phyloP scores from a whole-genome alignment of 2,797 vertebrate species.

The Sebastes variabilis region DNA sequence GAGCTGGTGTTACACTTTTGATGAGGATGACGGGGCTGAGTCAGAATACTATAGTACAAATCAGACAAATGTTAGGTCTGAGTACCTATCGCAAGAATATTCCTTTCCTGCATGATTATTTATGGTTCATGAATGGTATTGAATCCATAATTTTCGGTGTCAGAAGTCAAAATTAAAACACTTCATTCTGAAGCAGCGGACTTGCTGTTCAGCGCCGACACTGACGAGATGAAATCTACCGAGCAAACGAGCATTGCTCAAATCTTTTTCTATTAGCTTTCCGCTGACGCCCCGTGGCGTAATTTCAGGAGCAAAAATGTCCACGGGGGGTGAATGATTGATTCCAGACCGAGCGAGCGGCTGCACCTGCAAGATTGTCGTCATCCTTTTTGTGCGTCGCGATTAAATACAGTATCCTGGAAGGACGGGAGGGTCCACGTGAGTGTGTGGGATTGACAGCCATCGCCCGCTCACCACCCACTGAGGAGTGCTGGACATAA shows the following conservation, averaged over 20 bases:
- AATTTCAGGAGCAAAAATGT: conserved; percentile 19
- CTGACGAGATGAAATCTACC: background rate
- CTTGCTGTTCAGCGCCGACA: background rate
- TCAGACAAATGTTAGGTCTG: background rate
- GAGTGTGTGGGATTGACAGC: conserved; percentile 16
- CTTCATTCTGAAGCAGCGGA: background rate
- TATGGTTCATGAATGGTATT: background rate
- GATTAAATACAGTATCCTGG: conserved; percentile 5
- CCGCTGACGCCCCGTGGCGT: background rate
- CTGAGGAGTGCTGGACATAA: conserved; percentile 3
- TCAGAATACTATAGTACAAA: conserved; percentile 19
- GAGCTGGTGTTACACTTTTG: conserved; percentile 30
- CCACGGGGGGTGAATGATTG: conserved; percentile 12
- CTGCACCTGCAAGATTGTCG: conserved; percentile 23
- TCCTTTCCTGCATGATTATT: background rate
- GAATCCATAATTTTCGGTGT: background rate
- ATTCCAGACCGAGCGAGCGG: conserved; percentile 9
- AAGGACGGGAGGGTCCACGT: conserved; percentile 27
- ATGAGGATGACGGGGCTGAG: conserved; percentile 24
- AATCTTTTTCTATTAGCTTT: conserved; percentile 4
- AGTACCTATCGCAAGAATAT: background rate
- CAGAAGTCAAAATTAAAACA: background rate
- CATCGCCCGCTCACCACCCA: conserved; percentile 6
- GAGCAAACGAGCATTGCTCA: background rate
- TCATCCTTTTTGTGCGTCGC: conserved; percentile 45